Percentiles rank a stretch among this genome's conserved stretches.
phyloP scores from a whole-genome alignment of 1,140 invertebrate species.

The Drosophila bifasciata region DNA sequence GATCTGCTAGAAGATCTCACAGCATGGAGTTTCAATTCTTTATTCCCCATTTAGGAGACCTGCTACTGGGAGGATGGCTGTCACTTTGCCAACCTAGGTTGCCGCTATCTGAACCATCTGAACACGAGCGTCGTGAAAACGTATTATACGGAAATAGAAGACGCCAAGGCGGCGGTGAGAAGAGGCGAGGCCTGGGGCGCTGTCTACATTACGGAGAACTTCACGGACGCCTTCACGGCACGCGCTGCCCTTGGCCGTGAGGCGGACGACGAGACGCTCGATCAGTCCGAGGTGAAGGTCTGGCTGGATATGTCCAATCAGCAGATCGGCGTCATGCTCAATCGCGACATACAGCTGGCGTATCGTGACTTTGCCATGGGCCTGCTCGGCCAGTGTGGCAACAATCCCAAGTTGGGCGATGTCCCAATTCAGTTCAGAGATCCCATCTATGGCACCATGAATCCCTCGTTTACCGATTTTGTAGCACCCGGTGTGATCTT shows the following conservation, averaged over 20 bases:
- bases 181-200: constrained; percentile 93
- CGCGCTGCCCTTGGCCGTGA: constrained; percentile 88
- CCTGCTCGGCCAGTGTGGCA: constrained; percentile 88
- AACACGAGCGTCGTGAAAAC: constrained; percentile 89
- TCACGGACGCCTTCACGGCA: constrained; percentile 91
- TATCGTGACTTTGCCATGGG: constrained; percentile 92
- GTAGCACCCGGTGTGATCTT: constrained; percentile 97
- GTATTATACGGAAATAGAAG: constrained; percentile 88
- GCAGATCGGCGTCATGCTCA: constrained; percentile 93
- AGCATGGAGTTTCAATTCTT: neutral
- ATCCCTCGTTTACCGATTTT: constrained; percentile 97
- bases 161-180: constrained; percentile 89
- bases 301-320: constrained; percentile 97
- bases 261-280: constrained; percentile 91
- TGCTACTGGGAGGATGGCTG: constrained; percentile 86
- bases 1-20: constrained; percentile 21
- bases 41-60: constrained; percentile 40
- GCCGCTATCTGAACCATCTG: constrained; percentile 89
- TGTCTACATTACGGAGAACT: constrained; percentile 93
- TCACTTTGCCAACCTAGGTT: constrained; percentile 89
- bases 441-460: constrained; percentile 93
- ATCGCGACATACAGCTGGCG: constrained; percentile 91
- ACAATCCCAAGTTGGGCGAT: constrained; percentile 92
- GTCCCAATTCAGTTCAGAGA: constrained; percentile 92
- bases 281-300: constrained; percentile 92